Evolutionary conservation across 2,797 vertebrate genomes (phyloP).

Genomic region (Galago senegalensis): DNA sequence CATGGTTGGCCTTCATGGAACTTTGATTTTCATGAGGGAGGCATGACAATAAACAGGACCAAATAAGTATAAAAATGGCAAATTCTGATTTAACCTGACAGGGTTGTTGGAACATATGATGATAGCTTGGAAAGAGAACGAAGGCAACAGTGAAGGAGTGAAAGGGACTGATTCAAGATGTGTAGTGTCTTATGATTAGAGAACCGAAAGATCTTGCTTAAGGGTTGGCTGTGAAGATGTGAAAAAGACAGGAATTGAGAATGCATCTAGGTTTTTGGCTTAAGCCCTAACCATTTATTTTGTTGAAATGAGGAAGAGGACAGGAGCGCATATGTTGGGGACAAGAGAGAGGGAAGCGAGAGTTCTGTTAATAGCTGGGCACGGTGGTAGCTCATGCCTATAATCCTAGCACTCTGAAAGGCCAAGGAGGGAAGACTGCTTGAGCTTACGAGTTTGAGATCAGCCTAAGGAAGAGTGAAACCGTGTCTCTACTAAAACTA

Average conservation of each 20-base stretch:
- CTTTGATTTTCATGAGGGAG: background rate
- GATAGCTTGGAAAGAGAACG: background rate
- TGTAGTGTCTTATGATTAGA: background rate
- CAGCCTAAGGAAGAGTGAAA: too few species aligned
- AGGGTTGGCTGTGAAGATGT: background rate
- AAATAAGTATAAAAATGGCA: background rate
- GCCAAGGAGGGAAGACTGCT: too few species aligned
- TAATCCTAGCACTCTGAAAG: too few species aligned
- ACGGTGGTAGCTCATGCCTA: too few species aligned
- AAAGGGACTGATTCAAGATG: background rate
- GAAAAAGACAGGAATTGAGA: background rate
- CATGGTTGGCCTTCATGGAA: background rate
- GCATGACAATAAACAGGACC: background rate
- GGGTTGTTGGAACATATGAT: background rate
- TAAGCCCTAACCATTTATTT: background rate
- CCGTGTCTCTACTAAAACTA: too few species aligned
- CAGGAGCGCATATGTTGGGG: background rate
- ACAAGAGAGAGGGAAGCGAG: background rate
- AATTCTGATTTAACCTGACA: background rate
- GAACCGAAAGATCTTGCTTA: background rate
- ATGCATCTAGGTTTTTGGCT: background rate
- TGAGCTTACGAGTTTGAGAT: too few species aligned
- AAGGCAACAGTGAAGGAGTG: background rate
- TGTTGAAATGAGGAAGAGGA: background rate
- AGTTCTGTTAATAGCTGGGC: background rate